These are phyloP conservation scores for Eretmocerus hayati DNA, from an alignment of 2,888 invertebrate genomes.

Conservation along the genomic window DNA sequence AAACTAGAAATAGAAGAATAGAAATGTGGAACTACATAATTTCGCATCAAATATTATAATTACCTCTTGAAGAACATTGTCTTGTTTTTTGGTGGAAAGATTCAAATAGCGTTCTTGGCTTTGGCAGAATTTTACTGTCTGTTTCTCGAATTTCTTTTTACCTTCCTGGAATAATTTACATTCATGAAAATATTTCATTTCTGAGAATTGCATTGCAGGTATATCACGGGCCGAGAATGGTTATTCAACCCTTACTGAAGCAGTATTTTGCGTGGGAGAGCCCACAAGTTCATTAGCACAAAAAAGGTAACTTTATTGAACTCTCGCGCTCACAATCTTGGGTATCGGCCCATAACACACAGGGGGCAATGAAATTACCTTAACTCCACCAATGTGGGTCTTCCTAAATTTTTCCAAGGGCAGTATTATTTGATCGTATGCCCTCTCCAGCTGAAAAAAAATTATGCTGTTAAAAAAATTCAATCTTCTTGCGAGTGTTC, in stretches of 20 bases:
- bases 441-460: conserved; percentile 74
- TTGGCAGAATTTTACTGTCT: conserved; percentile 94
- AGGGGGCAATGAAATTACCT: conserved; percentile 52
- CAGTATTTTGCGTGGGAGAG: too few relatives aligned
- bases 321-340: too few relatives aligned
- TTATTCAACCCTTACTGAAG: too few relatives aligned
- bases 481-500: too few relatives aligned
- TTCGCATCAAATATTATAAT: too few relatives aligned
- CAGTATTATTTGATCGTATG: conserved; percentile 86
- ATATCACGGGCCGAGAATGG: too few relatives aligned
- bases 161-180: conserved; percentile 59
- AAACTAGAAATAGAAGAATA: too few relatives aligned
- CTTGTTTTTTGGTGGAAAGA: conserved; percentile 86
- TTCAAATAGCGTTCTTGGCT: conserved; percentile 92
- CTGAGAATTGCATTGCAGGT: too few relatives aligned
- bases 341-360: conserved; percentile 5
- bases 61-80: conserved; percentile 86
- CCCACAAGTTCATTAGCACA: too few relatives aligned
- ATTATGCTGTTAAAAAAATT: conserved; percentile 2
- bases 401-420: conserved; percentile 91
- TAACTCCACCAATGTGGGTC: conserved; percentile 90
- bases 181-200: too few relatives aligned
- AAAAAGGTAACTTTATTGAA: too few relatives aligned
- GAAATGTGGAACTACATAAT: too few relatives aligned
- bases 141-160: conserved; percentile 97